These are phyloP conservation scores for Aphyosemion australe DNA, from an alignment of 2,113 vertebrate species.

Conservation along the genomic window DNA sequence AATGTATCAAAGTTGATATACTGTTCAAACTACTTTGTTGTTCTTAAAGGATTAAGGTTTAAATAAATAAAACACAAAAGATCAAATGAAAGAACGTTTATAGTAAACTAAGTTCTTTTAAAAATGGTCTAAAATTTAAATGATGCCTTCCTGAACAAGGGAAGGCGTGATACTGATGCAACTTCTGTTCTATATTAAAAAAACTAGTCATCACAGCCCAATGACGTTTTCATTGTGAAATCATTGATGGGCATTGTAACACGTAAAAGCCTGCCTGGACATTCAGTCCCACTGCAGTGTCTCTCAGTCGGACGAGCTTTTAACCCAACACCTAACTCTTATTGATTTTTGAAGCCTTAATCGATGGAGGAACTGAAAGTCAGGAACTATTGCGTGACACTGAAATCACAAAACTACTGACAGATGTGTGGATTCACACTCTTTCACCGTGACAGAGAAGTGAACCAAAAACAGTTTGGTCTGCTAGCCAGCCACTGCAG, in stretches of 20 bases:
- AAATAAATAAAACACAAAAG: background rate
- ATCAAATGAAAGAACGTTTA: background rate
- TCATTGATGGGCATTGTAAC: slow-evolving; percentile 83
- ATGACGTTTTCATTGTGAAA: slow-evolving; percentile 87
- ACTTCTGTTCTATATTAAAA: slow-evolving; percentile 5
- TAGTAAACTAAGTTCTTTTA: slow-evolving; percentile 5
- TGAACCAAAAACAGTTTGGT: slow-evolving; percentile 41
- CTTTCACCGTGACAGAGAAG: slow-evolving; percentile 30
- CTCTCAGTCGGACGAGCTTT: slow-evolving; percentile 34
- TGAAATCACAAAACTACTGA: slow-evolving; percentile 29
- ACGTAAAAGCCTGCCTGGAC: slow-evolving; percentile 82
- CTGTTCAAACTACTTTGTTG: background rate
- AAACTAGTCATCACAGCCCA: slow-evolving; percentile 83
- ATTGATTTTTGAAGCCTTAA: slow-evolving; percentile 14
- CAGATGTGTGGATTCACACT: slow-evolving; percentile 23
- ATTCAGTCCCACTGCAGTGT: slow-evolving; percentile 81
- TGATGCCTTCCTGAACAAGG: slow-evolving; percentile 30
- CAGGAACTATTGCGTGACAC: slow-evolving; percentile 15
- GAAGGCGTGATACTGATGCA: slow-evolving; percentile 18
- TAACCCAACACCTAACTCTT: slow-evolving; percentile 2
- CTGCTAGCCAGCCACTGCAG: slow-evolving; percentile 70
- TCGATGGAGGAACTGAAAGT: slow-evolving; percentile 18
- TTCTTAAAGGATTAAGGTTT: too few species aligned
- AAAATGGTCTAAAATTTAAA: background rate
- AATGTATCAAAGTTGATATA: background rate